Evolutionary conservation across 2,888 invertebrate genomes (phyloP).

Genomic region (Drosophila helvetica): DNA sequence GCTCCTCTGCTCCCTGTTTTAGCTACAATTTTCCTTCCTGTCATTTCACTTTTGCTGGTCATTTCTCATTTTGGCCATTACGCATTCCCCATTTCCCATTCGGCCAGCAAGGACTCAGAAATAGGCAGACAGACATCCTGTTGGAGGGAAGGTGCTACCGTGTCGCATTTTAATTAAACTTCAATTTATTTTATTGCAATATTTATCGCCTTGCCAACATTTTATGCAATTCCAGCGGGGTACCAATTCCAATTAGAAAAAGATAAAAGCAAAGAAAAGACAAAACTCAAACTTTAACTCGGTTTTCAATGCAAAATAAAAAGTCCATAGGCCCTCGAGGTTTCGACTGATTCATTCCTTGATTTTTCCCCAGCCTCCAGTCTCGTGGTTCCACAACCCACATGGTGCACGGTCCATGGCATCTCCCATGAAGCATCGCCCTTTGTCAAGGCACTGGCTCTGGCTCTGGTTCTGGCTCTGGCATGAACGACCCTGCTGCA

Average conservation of each 20-base stretch:
- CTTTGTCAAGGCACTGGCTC: slow-evolving; percentile 34
- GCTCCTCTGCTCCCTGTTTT: neutral
- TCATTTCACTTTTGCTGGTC: slow-evolving; percentile 48
- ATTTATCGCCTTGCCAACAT: slow-evolving; percentile 62
- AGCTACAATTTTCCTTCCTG: slow-evolving; percentile 39
- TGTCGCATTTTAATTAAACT: slow-evolving; percentile 70
- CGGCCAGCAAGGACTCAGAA: neutral
- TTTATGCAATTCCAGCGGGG: slow-evolving; percentile 43
- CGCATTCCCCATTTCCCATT: slow-evolving; percentile 46
- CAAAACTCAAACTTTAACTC: neutral
- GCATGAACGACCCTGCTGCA: slow-evolving; percentile 52
- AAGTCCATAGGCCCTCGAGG: too few relatives aligned
- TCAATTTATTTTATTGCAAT: slow-evolving; percentile 69
- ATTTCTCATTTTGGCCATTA: slow-evolving; percentile 74
- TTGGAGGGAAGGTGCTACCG: slow-evolving; percentile 16
- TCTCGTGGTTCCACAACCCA: slow-evolving; percentile 6
- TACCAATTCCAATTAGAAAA: slow-evolving; percentile 23
- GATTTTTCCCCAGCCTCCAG: neutral
- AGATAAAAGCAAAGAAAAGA: neutral
- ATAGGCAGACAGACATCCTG: slow-evolving; percentile 21
- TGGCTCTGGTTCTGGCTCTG: slow-evolving; percentile 14
- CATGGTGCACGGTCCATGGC: too few relatives aligned
- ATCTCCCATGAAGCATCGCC: slow-evolving; percentile 33
- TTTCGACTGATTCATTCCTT: neutral
- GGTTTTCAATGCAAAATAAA: neutral